These are phyloP conservation scores for Takifugu rubripes DNA, from an alignment of 2,797 vertebrate species.

Conservation along the genomic window DNA sequence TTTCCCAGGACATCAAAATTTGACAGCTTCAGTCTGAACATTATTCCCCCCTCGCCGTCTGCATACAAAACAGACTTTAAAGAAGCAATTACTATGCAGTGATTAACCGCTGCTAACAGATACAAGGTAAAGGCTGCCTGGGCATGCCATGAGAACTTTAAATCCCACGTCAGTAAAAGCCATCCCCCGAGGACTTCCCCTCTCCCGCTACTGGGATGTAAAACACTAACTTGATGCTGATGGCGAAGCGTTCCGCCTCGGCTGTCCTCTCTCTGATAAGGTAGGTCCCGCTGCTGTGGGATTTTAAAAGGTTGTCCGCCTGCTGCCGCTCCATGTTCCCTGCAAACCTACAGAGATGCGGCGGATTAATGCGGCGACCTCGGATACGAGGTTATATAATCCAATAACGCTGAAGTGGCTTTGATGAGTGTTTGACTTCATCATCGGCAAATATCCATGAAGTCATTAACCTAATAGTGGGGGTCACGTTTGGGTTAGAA, in stretches of 20 bases:
- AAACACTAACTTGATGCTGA: slow-evolving; percentile 92
- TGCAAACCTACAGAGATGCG: slow-evolving; percentile 82
- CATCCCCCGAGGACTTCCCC: slow-evolving; percentile 18
- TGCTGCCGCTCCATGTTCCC: slow-evolving; percentile 97
- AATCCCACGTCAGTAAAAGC: slow-evolving; percentile 27
- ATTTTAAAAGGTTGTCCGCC: slow-evolving; percentile 92
- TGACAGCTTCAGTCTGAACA: slow-evolving; percentile 31
- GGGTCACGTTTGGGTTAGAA: background rate
- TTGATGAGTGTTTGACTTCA: slow-evolving; percentile 4
- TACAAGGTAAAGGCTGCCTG: slow-evolving; percentile 27
- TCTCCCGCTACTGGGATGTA: slow-evolving; percentile 2
- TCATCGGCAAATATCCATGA: slow-evolving; percentile 17
- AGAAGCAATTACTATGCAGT: slow-evolving; percentile 52
- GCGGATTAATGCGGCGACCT: slow-evolving; percentile 18
- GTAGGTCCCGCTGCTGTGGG: slow-evolving; percentile 92
- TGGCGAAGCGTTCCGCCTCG: slow-evolving; percentile 94
- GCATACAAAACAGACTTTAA: slow-evolving; percentile 17
- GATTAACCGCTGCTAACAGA: slow-evolving; percentile 48
- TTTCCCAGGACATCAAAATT: slow-evolving; percentile 9
- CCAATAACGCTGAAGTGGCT: slow-evolving; percentile 3
- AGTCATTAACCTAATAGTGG: slow-evolving; percentile 28
- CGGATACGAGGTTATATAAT: slow-evolving; percentile 1
- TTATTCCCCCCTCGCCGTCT: slow-evolving; percentile 15
- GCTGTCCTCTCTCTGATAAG: slow-evolving; percentile 94
- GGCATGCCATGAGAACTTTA: slow-evolving; percentile 29